Evolutionary conservation across 1,140 invertebrate species (phyloP).

Genomic region (Heliconius eleuchia): DNA sequence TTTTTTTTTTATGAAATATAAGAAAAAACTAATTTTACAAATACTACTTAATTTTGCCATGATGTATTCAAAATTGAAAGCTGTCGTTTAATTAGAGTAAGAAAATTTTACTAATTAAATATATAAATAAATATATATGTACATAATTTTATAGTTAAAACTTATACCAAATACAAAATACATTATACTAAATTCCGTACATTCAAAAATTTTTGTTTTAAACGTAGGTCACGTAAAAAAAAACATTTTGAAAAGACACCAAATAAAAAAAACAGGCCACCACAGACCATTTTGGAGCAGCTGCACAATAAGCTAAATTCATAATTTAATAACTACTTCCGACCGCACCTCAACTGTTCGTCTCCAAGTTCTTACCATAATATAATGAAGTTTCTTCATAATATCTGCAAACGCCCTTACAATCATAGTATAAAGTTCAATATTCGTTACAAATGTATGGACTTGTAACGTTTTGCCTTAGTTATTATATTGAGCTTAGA

Average conservation of each 20-base stretch:
- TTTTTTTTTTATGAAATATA: not conserved
- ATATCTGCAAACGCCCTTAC: constrained; percentile 33
- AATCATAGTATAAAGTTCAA: not conserved
- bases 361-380: constrained; percentile 42
- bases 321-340: constrained; percentile 63
- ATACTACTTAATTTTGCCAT: not conserved
- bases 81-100: no score
- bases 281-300: constrained; percentile 35
- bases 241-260: constrained; percentile 15
- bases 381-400: constrained; percentile 23
- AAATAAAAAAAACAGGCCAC: not conserved
- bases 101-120: not conserved
- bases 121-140: no score
- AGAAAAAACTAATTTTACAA: not conserved
- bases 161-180: no score
- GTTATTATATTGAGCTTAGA: constrained; percentile 55
- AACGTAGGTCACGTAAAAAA: not conserved
- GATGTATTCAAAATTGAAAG: no score
- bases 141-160: not conserved
- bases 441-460: not conserved
- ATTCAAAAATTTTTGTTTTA: no score
- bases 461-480: constrained; percentile 41
- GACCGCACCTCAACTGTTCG: constrained; percentile 45
- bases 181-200: no score
- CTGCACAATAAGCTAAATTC: constrained; percentile 53